phyloP scores from a whole-genome alignment of 2,888 invertebrate species.

The Zygogramma bicolorata region DNA sequence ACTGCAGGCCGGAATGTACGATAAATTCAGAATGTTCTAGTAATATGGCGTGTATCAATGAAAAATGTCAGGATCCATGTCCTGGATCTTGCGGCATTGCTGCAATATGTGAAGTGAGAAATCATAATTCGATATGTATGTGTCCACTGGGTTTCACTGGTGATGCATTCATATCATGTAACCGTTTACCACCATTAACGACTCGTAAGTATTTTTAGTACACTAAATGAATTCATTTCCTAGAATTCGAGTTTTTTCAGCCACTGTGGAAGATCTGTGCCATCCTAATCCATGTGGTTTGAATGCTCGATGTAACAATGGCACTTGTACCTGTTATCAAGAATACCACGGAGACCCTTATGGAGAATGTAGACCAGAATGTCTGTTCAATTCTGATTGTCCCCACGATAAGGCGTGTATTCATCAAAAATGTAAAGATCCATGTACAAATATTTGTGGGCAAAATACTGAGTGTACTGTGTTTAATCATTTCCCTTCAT shows the following conservation, averaged over 20 bases:
- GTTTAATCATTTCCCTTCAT: conserved; percentile 77
- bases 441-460: conserved; percentile 83
- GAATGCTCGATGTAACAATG: conserved; percentile 80
- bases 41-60: conserved; percentile 81
- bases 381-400: conserved; percentile 79
- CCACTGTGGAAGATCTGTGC: conserved; percentile 70
- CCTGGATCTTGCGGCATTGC: conserved; percentile 83
- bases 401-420: conserved; percentile 77
- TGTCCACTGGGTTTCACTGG: conserved; percentile 80
- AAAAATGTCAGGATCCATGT: conserved; percentile 84
- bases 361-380: conserved; percentile 79
- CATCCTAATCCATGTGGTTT: conserved; percentile 80
- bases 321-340: conserved; percentile 80
- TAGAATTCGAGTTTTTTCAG: conserved; percentile 50
- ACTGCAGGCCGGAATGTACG: conserved; percentile 71
- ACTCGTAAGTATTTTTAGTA: conserved; percentile 48
- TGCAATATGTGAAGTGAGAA: conserved; percentile 80
- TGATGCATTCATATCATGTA: conserved; percentile 76
- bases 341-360: conserved; percentile 85
- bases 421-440: conserved; percentile 80
- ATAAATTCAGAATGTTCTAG: conserved; percentile 82
- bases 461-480: conserved; percentile 80
- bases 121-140: conserved; percentile 81
- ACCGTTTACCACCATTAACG: conserved; percentile 54
- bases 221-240: not conserved